Conservation (phyloP, 2,888 invertebrate species). For the Myopa testacea region DNA sequence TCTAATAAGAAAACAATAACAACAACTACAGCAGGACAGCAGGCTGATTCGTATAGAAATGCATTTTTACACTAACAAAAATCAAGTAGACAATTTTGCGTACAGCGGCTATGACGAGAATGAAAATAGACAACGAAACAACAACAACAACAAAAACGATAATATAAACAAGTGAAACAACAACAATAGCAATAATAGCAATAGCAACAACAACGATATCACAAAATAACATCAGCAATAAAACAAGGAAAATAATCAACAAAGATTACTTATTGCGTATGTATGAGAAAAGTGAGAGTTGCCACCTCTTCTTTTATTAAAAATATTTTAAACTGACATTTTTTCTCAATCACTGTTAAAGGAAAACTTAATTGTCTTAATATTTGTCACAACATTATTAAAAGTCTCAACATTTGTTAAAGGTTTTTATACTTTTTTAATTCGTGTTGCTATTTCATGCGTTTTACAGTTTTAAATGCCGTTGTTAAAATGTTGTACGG, state of each 20-base stretch:
- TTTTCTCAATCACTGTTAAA: too few species aligned
- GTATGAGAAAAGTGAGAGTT: background rate
- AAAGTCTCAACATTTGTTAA: too few species aligned
- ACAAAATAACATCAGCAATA: background rate
- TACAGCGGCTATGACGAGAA: background rate
- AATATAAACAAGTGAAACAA: background rate
- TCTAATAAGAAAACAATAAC: background rate
- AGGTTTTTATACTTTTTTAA: too few species aligned
- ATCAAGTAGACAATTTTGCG: too few species aligned
- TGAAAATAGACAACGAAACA: background rate
- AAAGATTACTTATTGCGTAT: background rate
- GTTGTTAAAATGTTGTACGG: too few species aligned
- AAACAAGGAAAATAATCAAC: background rate
- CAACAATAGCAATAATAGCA: background rate
- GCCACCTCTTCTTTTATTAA: background rate
- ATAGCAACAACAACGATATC: too few species aligned
- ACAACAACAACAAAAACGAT: background rate
- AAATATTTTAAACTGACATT: too few species aligned
- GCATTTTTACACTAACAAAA: background rate
- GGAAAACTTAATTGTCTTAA: too few species aligned
- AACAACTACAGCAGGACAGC: background rate
- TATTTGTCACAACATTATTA: too few species aligned
- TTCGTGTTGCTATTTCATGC: too few species aligned
- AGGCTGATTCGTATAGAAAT: background rate
- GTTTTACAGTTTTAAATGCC: too few species aligned